A percentile compares a stretch with the other conserved stretches of the same genome.
Conservation (phyloP, 1,140 invertebrate genomes). For the Triops cancriformis region DNA sequence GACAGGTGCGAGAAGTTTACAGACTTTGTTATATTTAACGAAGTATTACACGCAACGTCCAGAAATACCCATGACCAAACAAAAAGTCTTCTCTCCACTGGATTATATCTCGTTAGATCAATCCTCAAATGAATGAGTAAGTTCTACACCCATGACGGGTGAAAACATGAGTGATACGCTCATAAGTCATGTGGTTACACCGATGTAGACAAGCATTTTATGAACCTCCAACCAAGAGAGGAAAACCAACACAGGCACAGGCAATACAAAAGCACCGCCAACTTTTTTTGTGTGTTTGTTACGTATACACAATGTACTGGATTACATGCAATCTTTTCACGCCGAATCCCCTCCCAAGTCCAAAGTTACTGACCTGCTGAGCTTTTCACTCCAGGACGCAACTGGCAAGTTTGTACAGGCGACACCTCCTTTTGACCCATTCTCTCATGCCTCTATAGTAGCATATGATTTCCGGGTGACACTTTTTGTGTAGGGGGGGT, state of each 20-base stretch:
- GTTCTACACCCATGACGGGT: neutral
- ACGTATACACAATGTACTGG: neutral
- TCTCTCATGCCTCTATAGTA: neutral
- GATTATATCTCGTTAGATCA: too few species aligned
- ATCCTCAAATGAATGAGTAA: neutral
- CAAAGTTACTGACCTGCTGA: neutral
- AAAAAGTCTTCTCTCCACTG: neutral
- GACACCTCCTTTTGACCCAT: neutral
- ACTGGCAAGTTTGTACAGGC: neutral
- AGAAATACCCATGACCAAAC: neutral
- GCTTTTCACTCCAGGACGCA: neutral
- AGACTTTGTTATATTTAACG: neutral
- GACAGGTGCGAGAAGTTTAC: too few species aligned
- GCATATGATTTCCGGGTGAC: neutral
- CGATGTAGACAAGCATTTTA: slow-evolving; percentile 2
- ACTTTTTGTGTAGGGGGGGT: neutral
- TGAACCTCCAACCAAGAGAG: neutral
- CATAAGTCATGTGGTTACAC: slow-evolving; percentile 6
- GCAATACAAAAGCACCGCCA: neutral
- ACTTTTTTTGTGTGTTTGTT: neutral
- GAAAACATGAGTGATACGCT: slow-evolving; percentile 3
- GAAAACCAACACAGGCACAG: neutral
- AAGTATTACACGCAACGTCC: neutral
- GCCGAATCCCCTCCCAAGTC: neutral
- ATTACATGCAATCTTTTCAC: slow-evolving; percentile 10